These are phyloP conservation scores for Cyclopterus lumpus DNA, from an alignment of 2,797 vertebrate species.

Conservation along the genomic window DNA sequence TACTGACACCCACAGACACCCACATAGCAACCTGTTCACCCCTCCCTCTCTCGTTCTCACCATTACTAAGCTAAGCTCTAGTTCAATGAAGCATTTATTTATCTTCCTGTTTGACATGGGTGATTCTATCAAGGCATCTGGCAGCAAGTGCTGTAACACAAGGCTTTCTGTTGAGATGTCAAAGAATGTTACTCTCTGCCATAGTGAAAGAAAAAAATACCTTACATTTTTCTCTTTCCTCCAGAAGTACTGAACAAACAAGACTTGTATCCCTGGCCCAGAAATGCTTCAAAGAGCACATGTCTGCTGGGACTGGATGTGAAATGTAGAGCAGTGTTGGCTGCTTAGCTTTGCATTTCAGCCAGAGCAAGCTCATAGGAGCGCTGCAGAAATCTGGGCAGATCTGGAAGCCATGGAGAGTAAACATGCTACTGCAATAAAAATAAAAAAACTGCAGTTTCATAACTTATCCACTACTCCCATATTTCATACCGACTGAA, in stretches of 20 bases:
- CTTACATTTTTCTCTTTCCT: conserved; percentile 67
- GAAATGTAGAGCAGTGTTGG: conserved; percentile 85
- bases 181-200: conserved; percentile 83
- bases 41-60: conserved; percentile 31
- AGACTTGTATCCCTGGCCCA: conserved; percentile 85
- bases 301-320: conserved; percentile 86
- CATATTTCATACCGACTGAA: conserved; percentile 41
- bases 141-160: conserved; percentile 80
- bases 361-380: conserved; percentile 78
- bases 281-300: conserved; percentile 87
- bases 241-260: conserved; percentile 85
- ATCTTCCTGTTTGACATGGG: conserved; percentile 84
- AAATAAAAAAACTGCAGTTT: conserved; percentile 37
- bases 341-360: conserved; percentile 87
- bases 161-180: conserved; percentile 84
- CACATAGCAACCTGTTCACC: conserved; percentile 48
- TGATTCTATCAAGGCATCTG: conserved; percentile 83
- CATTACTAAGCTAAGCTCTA: conserved; percentile 70
- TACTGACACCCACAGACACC: conserved; percentile 74
- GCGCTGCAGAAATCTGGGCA: conserved; percentile 73
- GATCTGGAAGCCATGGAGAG: conserved; percentile 59
- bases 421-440: conserved; percentile 34
- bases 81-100: conserved; percentile 86
- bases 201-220: conserved; percentile 78
- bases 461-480: conserved; percentile 35